Base-by-base conservation (phyloP, 2,888 invertebrate species). In the Herminia tarsipennalis region DNA sequence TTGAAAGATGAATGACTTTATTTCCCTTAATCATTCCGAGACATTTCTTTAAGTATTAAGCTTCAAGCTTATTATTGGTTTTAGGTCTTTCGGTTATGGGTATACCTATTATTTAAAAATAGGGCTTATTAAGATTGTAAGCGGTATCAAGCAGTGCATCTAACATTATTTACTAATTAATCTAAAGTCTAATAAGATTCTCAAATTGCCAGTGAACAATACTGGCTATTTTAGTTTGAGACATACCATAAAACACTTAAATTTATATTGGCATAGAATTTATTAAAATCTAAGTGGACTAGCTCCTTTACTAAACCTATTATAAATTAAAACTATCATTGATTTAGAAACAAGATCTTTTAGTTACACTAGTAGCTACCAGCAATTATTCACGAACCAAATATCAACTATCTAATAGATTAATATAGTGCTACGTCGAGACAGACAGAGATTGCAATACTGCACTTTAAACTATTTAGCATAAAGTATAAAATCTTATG, bases 221-320 rank as follows among this genome's bases (percentile, higher is more conserved):
- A 74, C 46, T 45, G 14, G 53, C 60, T 79, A 78, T 35, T 63
- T 73, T 76, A 71, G 66, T 79, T 81, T 77, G 76, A 78, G 79
- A 83, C 75, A 74, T 62, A 60, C 40, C 10, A 33, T 65, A 52
- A 66, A 75, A 78, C 64, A 74, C 73, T 76, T 77, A 79, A 47
- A 57, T 60, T 66, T 72, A 77, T 58, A 75, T 77, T 80, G 79
- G 80, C 81, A 83, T 81, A 84, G 70, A 80, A 78, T 77, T 72
- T 76, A 76, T 75, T 83, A 80, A 77, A 64, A 57, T 70, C 78
- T 86, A 88, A 76, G 52, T 78, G 86, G 89, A 90, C 89, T 90
- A 90, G 89, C 75, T 89, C 86, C 88, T 84, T 86, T 73, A 76
- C 66, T 86, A 83, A 71, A 66, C 62, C 79, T 84, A 86, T 45